Evolutionary conservation across 2,113 vertebrate genomes (phyloP).

Genomic region (Empidonax alnorum): DNA sequence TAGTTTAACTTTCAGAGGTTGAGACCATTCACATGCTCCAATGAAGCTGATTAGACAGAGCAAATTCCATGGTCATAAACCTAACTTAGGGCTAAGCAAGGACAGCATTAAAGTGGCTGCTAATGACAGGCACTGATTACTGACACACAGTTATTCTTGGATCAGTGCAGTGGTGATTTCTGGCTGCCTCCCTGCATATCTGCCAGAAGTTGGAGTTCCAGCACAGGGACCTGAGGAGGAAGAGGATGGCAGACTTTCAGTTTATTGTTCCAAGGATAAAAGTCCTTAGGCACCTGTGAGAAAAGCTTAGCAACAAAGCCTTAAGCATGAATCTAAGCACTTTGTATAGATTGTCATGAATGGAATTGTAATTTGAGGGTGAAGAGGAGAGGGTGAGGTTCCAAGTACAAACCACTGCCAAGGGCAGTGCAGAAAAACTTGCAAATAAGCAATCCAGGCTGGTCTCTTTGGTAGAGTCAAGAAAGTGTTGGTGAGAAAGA

Average conservation of each 20-base stretch:
- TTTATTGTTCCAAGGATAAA: not conserved
- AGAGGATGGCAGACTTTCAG: not conserved
- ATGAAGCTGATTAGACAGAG: not conserved
- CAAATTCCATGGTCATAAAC: not conserved
- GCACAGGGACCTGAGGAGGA: not conserved
- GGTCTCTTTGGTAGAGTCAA: not conserved
- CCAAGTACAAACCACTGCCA: not conserved
- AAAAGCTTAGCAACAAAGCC: not conserved
- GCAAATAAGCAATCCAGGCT: not conserved
- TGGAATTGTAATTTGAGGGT: slow-evolving; percentile 26
- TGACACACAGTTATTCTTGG: not conserved
- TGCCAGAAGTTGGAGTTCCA: not conserved
- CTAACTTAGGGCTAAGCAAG: not conserved
- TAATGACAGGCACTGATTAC: not conserved
- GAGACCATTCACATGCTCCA: not conserved
- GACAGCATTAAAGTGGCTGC: not conserved
- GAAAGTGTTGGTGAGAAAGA: not conserved
- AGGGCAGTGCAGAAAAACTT: not conserved
- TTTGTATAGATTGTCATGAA: slow-evolving; percentile 7
- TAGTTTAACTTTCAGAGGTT: not conserved
- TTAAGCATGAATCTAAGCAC: not conserved
- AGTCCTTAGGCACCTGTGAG: not conserved
- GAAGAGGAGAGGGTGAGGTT: not conserved
- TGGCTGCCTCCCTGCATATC: not conserved
- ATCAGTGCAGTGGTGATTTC: not conserved